Percentiles rank a stretch among this genome's conserved stretches.
Evolutionary conservation across 2,888 invertebrate genomes (phyloP).

Genomic region (Athalia circularis): DNA sequence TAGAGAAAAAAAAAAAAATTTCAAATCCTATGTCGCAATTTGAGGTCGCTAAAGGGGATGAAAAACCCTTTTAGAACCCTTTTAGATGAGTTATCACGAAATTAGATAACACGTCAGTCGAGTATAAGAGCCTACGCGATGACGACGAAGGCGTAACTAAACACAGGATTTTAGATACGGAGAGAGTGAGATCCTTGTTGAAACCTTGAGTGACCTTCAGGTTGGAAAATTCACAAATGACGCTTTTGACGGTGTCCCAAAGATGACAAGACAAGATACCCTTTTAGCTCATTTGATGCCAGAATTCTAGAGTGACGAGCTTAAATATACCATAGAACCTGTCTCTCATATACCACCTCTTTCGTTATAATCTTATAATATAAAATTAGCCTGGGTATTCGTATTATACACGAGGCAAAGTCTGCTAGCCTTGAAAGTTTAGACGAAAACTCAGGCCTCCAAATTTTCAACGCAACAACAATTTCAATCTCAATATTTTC

Average conservation of each 20-base stretch:
- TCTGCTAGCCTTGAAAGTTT: conserved; percentile 9
- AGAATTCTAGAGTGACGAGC: conserved; percentile 2
- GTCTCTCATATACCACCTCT: background rate
- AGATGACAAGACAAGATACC: conserved; percentile 32
- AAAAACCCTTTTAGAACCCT: conserved; percentile 36
- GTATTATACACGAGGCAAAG: conserved; percentile 11
- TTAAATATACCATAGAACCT: background rate
- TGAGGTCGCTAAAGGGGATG: background rate
- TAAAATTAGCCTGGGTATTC: conserved; percentile 33
- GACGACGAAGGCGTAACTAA: background rate
- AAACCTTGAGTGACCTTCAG: conserved; percentile 35
- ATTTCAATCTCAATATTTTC: conserved; percentile 10
- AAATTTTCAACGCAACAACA: conserved; percentile 9
- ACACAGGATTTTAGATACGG: background rate
- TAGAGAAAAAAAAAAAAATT: conserved; percentile 1
- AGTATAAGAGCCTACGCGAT: conserved; percentile 15
- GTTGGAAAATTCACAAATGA: conserved; percentile 29
- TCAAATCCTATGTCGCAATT: conserved; percentile 15
- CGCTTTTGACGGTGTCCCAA: conserved; percentile 28
- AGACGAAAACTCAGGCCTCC: background rate
- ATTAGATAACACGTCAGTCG: conserved; percentile 40
- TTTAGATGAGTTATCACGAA: conserved; percentile 43
- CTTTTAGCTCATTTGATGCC: conserved; percentile 22
- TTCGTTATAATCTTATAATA: background rate
- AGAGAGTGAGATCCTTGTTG: background rate